Base-by-base conservation (phyloP, 2,888 invertebrate genomes). In the Drosophila kambysellisi region DNA sequence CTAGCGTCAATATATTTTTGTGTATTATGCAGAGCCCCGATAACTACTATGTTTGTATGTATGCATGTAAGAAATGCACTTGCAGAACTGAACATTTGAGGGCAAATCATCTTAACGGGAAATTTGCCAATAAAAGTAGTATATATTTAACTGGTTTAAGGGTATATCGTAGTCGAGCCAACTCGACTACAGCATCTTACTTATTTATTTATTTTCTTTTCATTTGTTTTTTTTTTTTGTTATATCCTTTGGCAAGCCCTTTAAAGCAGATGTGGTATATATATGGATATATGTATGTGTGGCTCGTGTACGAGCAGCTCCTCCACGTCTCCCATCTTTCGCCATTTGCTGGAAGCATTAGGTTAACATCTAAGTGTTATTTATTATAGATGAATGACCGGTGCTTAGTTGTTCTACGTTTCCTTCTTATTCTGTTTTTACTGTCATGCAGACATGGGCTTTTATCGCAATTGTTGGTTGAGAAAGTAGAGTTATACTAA, bases 291-390 rank as follows among this genome's bases (percentile, higher is more conserved):
- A 30, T 32, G 53, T 67, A 48, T 82, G 57, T 48, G 5, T 50
- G 35, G 52, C 32, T 60, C 63, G 50, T 48, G 54, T 72, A 51
- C 52, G 56, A 63, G 66, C 60, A 33, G 25, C 41, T 17, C 12
- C 32, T 9, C 29, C 17, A 12, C 20, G 33, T 50, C 51, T n/a
- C 63, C 39, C 69, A 56, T 70, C 65, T 76, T 66, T 68, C 70
- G 60, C 54, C 83, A 70, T 69, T 80, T 85, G 82, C 63, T 69
- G 63, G 52, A 62, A 59, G 68, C 75, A 60, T 82, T 74, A 68
- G 76, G 54, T 66, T 67, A 69, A 66, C 60, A 46, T 82, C 54
- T 65, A 62, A 74, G 54, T 70, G 61, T 69, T 70, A 79, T 82
- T 76, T 76, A 76, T 82, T 82, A 70, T 63, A 70, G 81, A 74